A percentile compares a stretch with the other conserved stretches of the same genome.
phyloP scores from a whole-genome alignment of 2,888 invertebrate species.

The Alloplasta piceator region DNA sequence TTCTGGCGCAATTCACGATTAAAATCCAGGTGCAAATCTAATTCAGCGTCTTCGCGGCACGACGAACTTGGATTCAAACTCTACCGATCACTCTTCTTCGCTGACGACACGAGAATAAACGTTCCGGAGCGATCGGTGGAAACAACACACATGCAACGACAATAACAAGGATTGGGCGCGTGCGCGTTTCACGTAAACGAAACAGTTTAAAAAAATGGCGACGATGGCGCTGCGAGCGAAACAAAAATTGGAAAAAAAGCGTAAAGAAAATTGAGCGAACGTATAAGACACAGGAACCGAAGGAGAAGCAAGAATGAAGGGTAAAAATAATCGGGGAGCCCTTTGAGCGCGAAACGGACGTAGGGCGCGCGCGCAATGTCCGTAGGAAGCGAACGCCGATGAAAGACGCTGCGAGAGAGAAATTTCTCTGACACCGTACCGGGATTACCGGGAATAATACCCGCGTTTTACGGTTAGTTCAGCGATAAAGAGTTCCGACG shows the following conservation, averaged over 20 bases:
- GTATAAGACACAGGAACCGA: background rate
- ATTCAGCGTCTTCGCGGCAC: too few species aligned
- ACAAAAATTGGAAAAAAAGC: background rate
- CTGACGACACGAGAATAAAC: too few species aligned
- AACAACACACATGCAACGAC: slow-evolving; percentile 32
- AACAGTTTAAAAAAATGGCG: slow-evolving; percentile 43
- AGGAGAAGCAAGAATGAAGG: background rate
- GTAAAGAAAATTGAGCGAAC: background rate
- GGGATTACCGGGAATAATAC: slow-evolving; percentile 13
- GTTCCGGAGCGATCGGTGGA: too few species aligned
- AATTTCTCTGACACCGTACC: too few species aligned
- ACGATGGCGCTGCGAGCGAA: slow-evolving; percentile 49
- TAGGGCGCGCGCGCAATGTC: background rate
- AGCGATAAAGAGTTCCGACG: slow-evolving; percentile 51
- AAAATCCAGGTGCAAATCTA: too few species aligned
- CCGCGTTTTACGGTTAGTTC: slow-evolving; percentile 16
- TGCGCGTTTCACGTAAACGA: slow-evolving; percentile 37
- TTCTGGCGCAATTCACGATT: too few species aligned
- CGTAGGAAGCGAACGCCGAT: slow-evolving; percentile 8
- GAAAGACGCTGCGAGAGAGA: too few species aligned
- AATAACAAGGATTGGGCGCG: slow-evolving; percentile 3
- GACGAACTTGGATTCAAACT: too few species aligned
- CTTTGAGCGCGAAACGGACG: background rate
- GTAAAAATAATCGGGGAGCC: background rate
- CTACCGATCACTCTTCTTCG: too few species aligned